These are phyloP conservation scores for Palythoa grandiflora DNA, from an alignment of 92 coral and sea anemone species.

Conservation along the genomic window DNA sequence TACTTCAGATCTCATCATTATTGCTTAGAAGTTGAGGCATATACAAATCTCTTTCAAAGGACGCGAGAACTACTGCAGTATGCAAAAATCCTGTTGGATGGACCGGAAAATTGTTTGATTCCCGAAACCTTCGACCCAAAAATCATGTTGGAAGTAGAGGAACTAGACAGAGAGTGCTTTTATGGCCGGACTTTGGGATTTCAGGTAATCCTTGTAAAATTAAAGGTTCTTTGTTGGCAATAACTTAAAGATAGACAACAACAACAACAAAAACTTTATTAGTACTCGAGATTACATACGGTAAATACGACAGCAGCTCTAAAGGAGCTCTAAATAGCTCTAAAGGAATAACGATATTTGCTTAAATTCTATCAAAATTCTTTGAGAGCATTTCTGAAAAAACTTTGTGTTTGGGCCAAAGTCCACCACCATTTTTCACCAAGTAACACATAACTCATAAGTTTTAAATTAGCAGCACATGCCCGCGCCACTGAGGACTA, in stretches of 20 bases:
- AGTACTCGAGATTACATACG: too few species aligned
- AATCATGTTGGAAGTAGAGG: constrained; percentile 83
- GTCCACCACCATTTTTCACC: too few species aligned
- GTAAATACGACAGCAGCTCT: too few species aligned
- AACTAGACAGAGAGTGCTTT: constrained; percentile 92
- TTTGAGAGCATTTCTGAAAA: too few species aligned
- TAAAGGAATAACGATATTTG: too few species aligned
- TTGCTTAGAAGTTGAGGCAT: constrained; percentile 87
- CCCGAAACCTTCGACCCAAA: constrained; percentile 81
- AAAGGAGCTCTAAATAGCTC: too few species aligned
- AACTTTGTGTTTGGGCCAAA: too few species aligned
- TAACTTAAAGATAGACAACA: neutral
- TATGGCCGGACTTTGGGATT: constrained; percentile 96
- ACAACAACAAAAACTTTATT: too few species aligned
- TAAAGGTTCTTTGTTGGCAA: neutral
- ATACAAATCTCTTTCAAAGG: constrained; percentile 74
- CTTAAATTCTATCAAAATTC: too few species aligned
- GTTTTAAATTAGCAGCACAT: too few species aligned
- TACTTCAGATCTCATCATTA: constrained; percentile 95
- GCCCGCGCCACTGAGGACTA: too few species aligned
- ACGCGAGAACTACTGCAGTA: constrained; percentile 77
- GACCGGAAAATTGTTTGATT: constrained; percentile 75
- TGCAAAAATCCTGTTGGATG: constrained; percentile 78
- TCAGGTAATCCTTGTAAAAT: constrained; percentile 71
- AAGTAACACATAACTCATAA: too few species aligned